Percentiles rank a stretch among this genome's conserved stretches.
Evolutionary conservation across 2,888 invertebrate genomes (phyloP).

Genomic region (Hermodice carunculata): DNA sequence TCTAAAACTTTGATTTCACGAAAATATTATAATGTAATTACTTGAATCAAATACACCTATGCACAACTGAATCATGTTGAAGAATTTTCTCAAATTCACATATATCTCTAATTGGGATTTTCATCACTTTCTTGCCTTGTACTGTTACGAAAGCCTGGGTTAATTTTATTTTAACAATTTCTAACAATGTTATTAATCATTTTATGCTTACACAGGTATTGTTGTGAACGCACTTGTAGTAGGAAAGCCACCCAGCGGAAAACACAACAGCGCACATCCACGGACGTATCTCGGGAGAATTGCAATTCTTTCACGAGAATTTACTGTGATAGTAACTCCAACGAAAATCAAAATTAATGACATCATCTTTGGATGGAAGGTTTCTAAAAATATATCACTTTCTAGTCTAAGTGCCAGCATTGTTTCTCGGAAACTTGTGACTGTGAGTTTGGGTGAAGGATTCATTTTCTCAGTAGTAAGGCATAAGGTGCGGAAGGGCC

Average conservation of each 20-base stretch:
- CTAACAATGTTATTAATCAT: not conserved
- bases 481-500: constrained; percentile 19
- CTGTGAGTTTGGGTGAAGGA: not conserved
- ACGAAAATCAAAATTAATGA: constrained; percentile 1
- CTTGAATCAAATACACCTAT: too few relatives aligned
- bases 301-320: constrained; percentile 2
- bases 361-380: constrained; percentile 4
- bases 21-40: too few relatives aligned
- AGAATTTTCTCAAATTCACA: too few relatives aligned
- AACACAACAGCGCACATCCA: not conserved
- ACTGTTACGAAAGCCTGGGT: too few relatives aligned
- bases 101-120: too few relatives aligned
- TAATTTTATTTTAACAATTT: too few relatives aligned
- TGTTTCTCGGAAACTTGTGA: constrained; percentile 2
- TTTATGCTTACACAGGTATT: constrained; percentile 8
- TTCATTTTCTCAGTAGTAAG: constrained; percentile 23
- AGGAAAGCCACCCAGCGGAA: not conserved
- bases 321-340: not conserved
- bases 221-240: constrained; percentile 18
- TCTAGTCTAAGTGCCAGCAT: constrained; percentile 2
- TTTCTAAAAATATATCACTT: not conserved
- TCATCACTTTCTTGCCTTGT: not conserved
- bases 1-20: too few relatives aligned
- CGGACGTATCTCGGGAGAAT: constrained; percentile 21
- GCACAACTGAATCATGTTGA: too few relatives aligned